phyloP scores from a whole-genome alignment of 2,888 invertebrate species.

The Melinaea menophilus region DNA sequence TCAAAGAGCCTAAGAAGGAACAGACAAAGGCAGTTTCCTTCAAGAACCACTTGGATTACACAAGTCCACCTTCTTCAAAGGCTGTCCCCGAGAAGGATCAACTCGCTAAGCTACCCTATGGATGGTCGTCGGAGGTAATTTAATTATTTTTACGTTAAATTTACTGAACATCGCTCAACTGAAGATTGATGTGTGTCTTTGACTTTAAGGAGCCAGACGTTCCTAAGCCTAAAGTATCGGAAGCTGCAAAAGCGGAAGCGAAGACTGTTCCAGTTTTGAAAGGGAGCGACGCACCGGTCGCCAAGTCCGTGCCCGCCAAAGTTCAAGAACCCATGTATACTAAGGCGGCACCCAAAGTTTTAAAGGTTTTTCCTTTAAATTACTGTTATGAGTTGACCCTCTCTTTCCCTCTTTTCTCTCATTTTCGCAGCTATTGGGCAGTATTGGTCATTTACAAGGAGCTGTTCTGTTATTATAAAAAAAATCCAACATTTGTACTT shows the following conservation, averaged over 20 bases:
- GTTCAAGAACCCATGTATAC: slow-evolving; percentile 66
- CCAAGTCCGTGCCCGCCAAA: slow-evolving; percentile 62
- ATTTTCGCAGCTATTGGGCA: no score
- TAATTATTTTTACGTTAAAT: no score
- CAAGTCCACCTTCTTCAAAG: slow-evolving; percentile 66
- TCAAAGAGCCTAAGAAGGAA: slow-evolving; percentile 63
- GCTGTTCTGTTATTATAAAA: no score
- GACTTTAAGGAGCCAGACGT: slow-evolving; percentile 55
- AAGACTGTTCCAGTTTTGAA: slow-evolving; percentile 63
- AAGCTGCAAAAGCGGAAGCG: slow-evolving; percentile 59
- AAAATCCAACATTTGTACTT: no score
- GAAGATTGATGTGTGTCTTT: neutral
- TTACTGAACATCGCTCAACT: neutral
- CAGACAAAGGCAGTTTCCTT: slow-evolving; percentile 74
- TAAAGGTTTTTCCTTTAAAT: neutral
- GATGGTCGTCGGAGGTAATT: slow-evolving; percentile 63
- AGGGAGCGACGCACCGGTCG: slow-evolving; percentile 51
- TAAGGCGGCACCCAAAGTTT: slow-evolving; percentile 60
- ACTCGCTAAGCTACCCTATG: slow-evolving; percentile 71
- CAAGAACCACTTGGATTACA: slow-evolving; percentile 73
- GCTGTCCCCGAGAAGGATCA: slow-evolving; percentile 73
- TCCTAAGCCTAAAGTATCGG: slow-evolving; percentile 49
- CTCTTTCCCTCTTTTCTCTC: no score
- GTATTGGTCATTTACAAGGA: no score
- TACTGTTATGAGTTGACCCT: no score